A percentile compares a stretch with the other conserved stretches of the same genome.
phyloP scores from a whole-genome alignment of 2,113 vertebrate species.

The Phoenicopterus ruber region DNA sequence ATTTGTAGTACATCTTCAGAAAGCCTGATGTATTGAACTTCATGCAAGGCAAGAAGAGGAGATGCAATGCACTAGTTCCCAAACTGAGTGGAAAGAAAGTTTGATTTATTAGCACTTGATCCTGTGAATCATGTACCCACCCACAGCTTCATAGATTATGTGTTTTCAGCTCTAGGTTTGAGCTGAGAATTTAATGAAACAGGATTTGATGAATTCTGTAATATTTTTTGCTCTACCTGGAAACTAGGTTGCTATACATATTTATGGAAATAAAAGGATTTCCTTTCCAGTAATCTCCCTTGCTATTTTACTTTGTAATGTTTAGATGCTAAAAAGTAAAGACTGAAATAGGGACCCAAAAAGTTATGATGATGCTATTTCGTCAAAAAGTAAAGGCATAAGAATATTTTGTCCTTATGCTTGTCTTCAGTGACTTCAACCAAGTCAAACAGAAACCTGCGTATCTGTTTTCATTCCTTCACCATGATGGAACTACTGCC shows the following conservation, averaged over 20 bases:
- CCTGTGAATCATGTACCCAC: constrained; percentile 35
- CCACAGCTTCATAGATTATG: constrained; percentile 20
- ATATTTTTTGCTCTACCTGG: neutral
- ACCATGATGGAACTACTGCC: neutral
- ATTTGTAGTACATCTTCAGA: neutral
- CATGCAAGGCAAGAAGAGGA: neutral
- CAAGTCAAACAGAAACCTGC: neutral
- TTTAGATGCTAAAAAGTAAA: neutral
- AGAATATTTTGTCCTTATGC: neutral
- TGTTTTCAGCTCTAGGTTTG: neutral
- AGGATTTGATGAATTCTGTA: neutral
- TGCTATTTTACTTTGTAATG: neutral
- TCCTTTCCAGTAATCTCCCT: neutral
- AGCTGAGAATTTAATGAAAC: constrained; percentile 2
- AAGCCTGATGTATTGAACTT: neutral
- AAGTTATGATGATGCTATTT: neutral
- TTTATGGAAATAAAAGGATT: neutral
- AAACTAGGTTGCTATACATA: neutral
- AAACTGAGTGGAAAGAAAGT: neutral
- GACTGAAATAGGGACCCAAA: neutral
- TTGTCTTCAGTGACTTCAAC: neutral
- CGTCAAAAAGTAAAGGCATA: neutral
- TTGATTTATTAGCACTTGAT: constrained; percentile 20
- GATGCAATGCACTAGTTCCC: neutral
- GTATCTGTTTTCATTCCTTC: neutral